Evolutionary conservation across 2,113 vertebrate species (phyloP).

Genomic region (Platysternon megacephalum): DNA sequence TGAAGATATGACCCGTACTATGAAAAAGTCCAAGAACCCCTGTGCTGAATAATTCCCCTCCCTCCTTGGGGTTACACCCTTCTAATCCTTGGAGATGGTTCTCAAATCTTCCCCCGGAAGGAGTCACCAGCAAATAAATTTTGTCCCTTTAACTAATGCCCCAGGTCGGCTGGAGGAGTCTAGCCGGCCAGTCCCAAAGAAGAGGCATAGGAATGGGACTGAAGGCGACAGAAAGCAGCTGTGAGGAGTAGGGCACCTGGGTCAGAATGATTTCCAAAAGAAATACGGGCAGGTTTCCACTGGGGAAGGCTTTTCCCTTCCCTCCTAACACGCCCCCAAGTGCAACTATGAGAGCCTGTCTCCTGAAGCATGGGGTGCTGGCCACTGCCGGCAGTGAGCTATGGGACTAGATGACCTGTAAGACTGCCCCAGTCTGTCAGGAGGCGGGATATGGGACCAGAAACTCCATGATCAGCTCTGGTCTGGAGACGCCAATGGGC

Average conservation of each 20-base stretch:
- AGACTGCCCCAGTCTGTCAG: constrained; percentile 58
- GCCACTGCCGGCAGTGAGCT: constrained; percentile 34
- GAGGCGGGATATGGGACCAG: neutral
- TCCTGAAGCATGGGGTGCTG: constrained; percentile 51
- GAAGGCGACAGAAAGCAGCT: constrained; percentile 34
- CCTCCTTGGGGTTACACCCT: neutral
- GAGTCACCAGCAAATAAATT: neutral
- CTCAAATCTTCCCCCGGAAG: neutral
- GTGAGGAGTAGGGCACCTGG: neutral
- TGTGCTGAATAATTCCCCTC: neutral
- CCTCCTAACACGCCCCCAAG: neutral
- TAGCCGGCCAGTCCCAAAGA: neutral
- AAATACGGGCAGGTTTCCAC: neutral
- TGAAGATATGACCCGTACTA: neutral
- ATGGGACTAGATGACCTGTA: constrained; percentile 37
- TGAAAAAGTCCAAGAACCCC: neutral
- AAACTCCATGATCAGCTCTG: neutral
- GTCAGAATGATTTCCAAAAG: neutral
- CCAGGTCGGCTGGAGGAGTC: neutral
- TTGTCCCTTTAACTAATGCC: neutral
- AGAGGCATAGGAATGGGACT: neutral
- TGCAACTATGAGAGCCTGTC: neutral
- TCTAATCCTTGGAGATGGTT: neutral
- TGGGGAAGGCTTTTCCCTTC: neutral
- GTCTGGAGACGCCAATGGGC: neutral